Evolutionary conservation across 1,140 invertebrate genomes (phyloP).

Genomic region (Drosophila hydei): DNA sequence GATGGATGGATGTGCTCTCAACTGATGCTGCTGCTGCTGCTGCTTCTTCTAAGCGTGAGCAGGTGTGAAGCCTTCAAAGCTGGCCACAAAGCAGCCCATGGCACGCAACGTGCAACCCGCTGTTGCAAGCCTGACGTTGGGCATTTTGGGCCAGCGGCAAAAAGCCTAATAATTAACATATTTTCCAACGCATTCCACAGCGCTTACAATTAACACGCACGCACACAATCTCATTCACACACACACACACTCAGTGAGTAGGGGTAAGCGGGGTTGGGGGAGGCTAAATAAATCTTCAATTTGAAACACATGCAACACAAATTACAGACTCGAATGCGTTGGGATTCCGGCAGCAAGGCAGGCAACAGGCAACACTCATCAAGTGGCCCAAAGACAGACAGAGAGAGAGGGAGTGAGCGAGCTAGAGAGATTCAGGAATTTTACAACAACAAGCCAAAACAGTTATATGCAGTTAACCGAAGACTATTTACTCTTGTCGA

Average conservation of each 20-base stretch:
- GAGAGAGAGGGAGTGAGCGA: neutral
- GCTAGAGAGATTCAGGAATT: slow-evolving; percentile 31
- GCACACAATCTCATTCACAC: slow-evolving; percentile 37
- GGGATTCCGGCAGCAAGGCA: slow-evolving; percentile 49
- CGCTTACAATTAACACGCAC: slow-evolving; percentile 81
- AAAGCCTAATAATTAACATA: slow-evolving; percentile 80
- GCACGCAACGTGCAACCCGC: slow-evolving; percentile 22
- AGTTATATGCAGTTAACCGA: neutral
- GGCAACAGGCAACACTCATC: slow-evolving; percentile 58
- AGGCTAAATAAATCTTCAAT: slow-evolving; percentile 80
- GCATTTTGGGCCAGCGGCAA: slow-evolving; percentile 52
- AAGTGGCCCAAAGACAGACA: slow-evolving; percentile 31
- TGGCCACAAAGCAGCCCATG: slow-evolving; percentile 13
- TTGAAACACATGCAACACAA: slow-evolving; percentile 82
- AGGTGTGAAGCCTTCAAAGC: slow-evolving; percentile 61
- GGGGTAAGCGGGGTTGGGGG: slow-evolving; percentile 13
- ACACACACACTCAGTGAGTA: neutral
- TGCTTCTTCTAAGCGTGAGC: slow-evolving; percentile 26
- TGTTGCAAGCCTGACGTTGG: slow-evolving; percentile 12
- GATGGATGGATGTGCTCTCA: slow-evolving; percentile 28
- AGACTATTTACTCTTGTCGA: neutral
- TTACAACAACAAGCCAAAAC: slow-evolving; percentile 36
- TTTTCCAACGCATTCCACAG: slow-evolving; percentile 81
- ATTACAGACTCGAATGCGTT: slow-evolving; percentile 72
- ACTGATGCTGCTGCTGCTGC: neutral